A percentile compares a stretch with the other conserved stretches of the same genome.
phyloP scores from a whole-genome alignment of 1,140 invertebrate genomes.

The Macrotrachela quadricornifera region DNA sequence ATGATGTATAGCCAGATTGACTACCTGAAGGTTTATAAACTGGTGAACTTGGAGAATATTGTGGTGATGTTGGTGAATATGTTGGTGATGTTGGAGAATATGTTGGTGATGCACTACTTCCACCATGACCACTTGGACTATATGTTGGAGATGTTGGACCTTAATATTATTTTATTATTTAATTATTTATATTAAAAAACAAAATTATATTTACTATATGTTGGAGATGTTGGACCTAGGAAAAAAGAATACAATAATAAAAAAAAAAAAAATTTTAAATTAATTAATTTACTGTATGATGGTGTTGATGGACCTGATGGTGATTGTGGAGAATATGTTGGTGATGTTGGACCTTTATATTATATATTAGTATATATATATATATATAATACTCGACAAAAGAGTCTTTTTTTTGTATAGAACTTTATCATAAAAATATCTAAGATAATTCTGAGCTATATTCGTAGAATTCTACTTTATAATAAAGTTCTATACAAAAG shows the following conservation, averaged over 20 bases:
- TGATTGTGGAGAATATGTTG: constrained; percentile 48
- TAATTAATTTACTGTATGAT: constrained; percentile 2
- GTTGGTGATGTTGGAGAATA: constrained; percentile 21
- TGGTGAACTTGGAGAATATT: constrained; percentile 23
- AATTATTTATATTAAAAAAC: too few species aligned
- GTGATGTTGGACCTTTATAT: constrained; percentile 30
- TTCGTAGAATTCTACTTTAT: constrained; percentile 53
- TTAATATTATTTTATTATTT: too few species aligned
- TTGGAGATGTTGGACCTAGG: too few species aligned
- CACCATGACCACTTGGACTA: constrained; percentile 26
- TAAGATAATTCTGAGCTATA: constrained; percentile 54
- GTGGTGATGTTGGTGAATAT: constrained; percentile 22
- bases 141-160: constrained; percentile 45
- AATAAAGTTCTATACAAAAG: constrained; percentile 46
- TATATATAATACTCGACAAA: too few species aligned
- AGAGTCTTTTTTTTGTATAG: too few species aligned
- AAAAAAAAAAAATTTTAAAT: too few species aligned
- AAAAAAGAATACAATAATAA: too few species aligned
- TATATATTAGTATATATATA: constrained; percentile 55
- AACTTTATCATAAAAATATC: constrained; percentile 44
- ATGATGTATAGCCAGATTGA: constrained; percentile 35
- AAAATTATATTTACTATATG: too few species aligned
- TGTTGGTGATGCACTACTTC: constrained; percentile 13
- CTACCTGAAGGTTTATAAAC: constrained; percentile 21
- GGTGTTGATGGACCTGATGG: constrained; percentile 23